phyloP scores from a whole-genome alignment of 2,888 invertebrate genomes.

The Chloromyia formosa region DNA sequence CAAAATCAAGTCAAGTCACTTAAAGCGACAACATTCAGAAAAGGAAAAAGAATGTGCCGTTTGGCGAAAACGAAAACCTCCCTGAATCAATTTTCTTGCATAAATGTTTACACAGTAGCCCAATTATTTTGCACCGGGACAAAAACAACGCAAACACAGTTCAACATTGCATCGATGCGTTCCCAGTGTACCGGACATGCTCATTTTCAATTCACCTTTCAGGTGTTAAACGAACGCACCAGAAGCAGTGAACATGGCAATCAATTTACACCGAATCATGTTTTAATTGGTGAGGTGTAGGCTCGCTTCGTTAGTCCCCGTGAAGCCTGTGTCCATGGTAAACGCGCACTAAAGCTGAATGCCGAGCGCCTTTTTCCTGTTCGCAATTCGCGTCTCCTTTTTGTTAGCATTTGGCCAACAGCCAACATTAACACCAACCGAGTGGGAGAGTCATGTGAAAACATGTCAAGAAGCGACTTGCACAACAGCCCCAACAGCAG shows the following conservation, averaged over 20 bases:
- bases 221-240: constrained; percentile 51
- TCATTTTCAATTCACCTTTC: constrained; percentile 50
- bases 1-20: neutral
- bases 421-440: constrained; percentile 48
- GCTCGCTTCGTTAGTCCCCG: constrained; percentile 47
- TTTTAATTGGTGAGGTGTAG: constrained; percentile 51
- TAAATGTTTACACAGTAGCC: constrained; percentile 47
- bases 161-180: constrained; percentile 22
- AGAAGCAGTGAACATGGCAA: constrained; percentile 51
- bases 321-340: constrained; percentile 22
- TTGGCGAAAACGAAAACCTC: constrained; percentile 10
- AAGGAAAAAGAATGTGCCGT: neutral
- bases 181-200: constrained; percentile 27
- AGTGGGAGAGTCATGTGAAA: constrained; percentile 50
- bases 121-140: constrained; percentile 45
- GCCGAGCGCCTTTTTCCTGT: neutral
- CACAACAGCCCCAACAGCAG: constrained; percentile 4
- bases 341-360: neutral
- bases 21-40: constrained; percentile 18
- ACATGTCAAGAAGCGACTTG: constrained; percentile 45
- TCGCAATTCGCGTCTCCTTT: neutral
- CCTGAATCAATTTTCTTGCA: constrained; percentile 35
- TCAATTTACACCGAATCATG: constrained; percentile 51
- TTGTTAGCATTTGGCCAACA: constrained; percentile 40
- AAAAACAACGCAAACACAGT: constrained; percentile 40